Conservation (phyloP, 2,797 vertebrate species). For the Tragelaphus oryx region DNA sequence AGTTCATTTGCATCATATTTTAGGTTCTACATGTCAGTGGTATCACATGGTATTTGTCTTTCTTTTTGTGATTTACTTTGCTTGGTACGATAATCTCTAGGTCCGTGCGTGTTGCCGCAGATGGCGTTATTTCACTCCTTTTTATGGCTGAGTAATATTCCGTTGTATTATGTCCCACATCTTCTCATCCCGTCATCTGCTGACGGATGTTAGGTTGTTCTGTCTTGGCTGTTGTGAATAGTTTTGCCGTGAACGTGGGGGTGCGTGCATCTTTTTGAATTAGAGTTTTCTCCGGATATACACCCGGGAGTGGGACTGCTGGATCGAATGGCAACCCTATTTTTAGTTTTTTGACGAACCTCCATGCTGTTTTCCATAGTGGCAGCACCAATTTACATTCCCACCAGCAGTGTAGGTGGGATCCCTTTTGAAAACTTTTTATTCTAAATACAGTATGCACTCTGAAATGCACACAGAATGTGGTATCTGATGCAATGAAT, state of each 20-base stretch:
- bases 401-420: neutral
- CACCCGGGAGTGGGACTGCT: neutral
- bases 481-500: no score
- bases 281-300: neutral
- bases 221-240: neutral
- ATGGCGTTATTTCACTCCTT: neutral
- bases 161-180: neutral
- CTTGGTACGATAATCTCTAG: neutral
- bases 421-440: neutral
- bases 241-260: neutral
- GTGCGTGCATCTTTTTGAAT: neutral
- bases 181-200: neutral
- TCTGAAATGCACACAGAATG: neutral
- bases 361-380: neutral
- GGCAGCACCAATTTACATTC: neutral
- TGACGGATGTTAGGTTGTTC: neutral
- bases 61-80: neutral
- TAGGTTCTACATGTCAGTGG: neutral
- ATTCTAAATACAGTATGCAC: neutral
- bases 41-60: neutral
- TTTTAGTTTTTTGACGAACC: neutral
- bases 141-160: neutral
- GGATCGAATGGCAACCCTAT: neutral
- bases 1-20: neutral
- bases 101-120: neutral